Base-by-base conservation (phyloP, 1,140 invertebrate genomes). In the Chironomus striatipennis region DNA sequence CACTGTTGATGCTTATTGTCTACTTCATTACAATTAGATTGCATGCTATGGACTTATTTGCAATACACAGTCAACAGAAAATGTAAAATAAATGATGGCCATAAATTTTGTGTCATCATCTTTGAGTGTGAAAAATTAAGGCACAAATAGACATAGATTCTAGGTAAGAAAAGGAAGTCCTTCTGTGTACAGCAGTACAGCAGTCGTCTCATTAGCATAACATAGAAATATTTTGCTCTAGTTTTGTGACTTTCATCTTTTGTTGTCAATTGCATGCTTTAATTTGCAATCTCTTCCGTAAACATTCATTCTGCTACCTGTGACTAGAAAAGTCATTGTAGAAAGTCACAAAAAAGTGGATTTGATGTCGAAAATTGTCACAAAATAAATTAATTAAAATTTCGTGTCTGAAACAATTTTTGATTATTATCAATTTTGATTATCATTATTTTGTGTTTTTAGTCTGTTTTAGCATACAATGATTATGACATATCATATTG, bases 131-230 rank as follows among this genome's bases (percentile, higher is more conserved):
- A 34, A 34, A 2, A 34, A 34, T 34, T 1, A 34, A 34, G 64
- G n/a, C 9, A 43, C 42, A 47, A 47, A 12, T 47, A 15, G 43
- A 12, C 18, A 18, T 18, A 18, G 17, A 9, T 18, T 34, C 24
- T 20, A 34, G 24, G 24, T 20, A n/a, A 67, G 43, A 47, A 9
- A 57, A 15, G 9, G 5, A n/a, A 5, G 12, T 18, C n/a, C 9
- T 70, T n/a, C 17, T 18, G 9, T 70, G 65, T 7, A 20, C 17
- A 20, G 65, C 17, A 17, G n/a, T 20, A 67, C 15, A 20, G 7
- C 12, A 70, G 20, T 18, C n/a, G 18, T 70, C 65, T 70, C 65
- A 70, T 70, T 70, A 70, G 10, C 65, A 70, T 70, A 18, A 70
- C n/a, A 20, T 5, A 57, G 12, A 57, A 0, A 15, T 47, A 10